Base-by-base conservation (phyloP, 2,113 vertebrate genomes). In the Motacilla alba region DNA sequence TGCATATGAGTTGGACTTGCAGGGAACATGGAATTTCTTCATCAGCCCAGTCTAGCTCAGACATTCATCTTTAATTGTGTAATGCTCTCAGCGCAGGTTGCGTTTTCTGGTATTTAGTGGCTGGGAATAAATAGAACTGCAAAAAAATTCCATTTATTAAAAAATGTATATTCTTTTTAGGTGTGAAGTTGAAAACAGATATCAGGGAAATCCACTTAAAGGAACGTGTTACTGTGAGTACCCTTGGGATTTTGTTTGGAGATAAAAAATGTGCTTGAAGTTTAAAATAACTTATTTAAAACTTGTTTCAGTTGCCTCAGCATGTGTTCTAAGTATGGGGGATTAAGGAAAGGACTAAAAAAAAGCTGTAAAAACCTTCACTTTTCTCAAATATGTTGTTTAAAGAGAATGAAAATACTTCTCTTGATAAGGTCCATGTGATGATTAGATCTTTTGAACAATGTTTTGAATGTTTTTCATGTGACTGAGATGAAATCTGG, bases 141-240 rank as follows among this genome's bases (percentile, higher is more conserved):
- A 33, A 66, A 75, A 41, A 75, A 73, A 20, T 5, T 13, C 11
- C 2, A 22, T 58, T 75, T 95, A 93, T 96, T 93, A 87, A 90
- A 93, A 88, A 44, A 41, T 27, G 3, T 11, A 1, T 89, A 1
- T 79, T 94, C 67, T 75, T 91, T 97, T 79, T 95, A 99, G 99
- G 96, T 99, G 99, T 97, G 99, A 99, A 97, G 99, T 99, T 0
- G 99, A 99, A 98, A 99, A 99, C 77, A 99, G 99, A 62, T 99
- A 99, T 97, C 99, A 99, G 94, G 99, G 99, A 97, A 99, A 99
- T 97, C 99, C 99, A 49, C 98, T 99, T 87, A 99, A 99, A 98
- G 99, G 99, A 97, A 99, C 99, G 0, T 99, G 99, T 96, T 99
- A 99, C 95, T 99, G 99, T 99, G 97, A 99, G 99, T 99, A 94